phyloP scores from a whole-genome alignment of 1,140 invertebrate species.

The Anagrus nilaparvatae region DNA sequence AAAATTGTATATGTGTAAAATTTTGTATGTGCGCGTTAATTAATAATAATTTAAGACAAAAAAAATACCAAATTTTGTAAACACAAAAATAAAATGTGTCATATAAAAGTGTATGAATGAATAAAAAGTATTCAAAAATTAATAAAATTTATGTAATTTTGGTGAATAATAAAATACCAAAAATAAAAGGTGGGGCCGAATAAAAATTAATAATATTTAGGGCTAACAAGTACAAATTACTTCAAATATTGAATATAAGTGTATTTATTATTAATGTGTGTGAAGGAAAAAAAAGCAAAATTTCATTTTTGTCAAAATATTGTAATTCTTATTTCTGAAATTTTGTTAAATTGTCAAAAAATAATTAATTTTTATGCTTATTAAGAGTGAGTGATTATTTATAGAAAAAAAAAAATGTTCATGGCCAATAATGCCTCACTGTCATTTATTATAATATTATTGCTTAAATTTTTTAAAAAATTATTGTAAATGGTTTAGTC shows the following conservation, averaged over 20 bases:
- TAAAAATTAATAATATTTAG: constrained; percentile 46
- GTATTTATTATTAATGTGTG: too few relatives aligned
- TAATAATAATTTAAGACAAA: constrained; percentile 21
- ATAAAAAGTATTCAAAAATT: constrained; percentile 10
- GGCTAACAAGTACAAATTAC: constrained; percentile 48
- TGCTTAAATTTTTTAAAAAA: too few relatives aligned
- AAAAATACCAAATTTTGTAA: constrained; percentile 22
- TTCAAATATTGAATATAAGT: constrained; percentile 45
- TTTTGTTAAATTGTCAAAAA: too few relatives aligned
- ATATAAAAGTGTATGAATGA: constrained; percentile 4
- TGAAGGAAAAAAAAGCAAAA: too few relatives aligned
- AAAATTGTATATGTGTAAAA: constrained; percentile 3
- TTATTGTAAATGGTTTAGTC: too few relatives aligned
- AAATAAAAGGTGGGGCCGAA: constrained; percentile 38
- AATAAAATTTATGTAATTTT: too few relatives aligned
- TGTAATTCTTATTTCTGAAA: too few relatives aligned
- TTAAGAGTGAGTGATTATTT: too few relatives aligned
- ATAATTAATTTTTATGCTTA: too few relatives aligned
- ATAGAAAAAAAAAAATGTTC: too few relatives aligned
- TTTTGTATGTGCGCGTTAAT: constrained; percentile 18
- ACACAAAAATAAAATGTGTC: constrained; percentile 12
- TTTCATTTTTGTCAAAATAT: too few relatives aligned
- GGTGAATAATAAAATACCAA: constrained; percentile 21
- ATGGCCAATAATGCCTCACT: constrained; percentile 18
- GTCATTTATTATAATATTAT: constrained; percentile 30